These are phyloP conservation scores for Cossypha niveicapilla DNA, from an alignment of 2,797 vertebrate genomes.

Conservation along the genomic window DNA sequence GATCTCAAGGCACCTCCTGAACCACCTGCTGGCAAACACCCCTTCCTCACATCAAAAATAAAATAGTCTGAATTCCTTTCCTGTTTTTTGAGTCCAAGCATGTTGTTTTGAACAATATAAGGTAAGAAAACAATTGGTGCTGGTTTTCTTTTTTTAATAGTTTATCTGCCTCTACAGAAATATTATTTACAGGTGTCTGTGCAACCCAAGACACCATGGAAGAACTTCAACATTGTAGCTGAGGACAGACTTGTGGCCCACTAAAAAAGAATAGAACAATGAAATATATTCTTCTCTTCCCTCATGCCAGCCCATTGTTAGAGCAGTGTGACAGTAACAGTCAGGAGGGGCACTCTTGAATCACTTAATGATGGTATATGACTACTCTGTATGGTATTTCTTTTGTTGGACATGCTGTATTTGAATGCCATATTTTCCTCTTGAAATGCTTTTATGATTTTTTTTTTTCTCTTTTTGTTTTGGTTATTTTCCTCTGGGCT, in stretches of 20 bases:
- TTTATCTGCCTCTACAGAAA: background rate
- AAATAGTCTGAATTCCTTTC: background rate
- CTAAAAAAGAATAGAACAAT: background rate
- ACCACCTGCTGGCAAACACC: background rate
- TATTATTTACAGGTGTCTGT: background rate
- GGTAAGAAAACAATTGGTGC: background rate
- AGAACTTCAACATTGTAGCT: background rate
- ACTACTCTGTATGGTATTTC: constrained; percentile 50
- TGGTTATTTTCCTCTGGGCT: background rate
- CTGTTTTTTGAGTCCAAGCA: background rate
- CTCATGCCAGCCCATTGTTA: constrained; percentile 23
- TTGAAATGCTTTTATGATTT: background rate
- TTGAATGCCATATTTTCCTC: background rate
- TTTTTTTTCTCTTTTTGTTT: background rate
- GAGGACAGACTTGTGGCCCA: background rate
- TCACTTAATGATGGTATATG: constrained; percentile 35
- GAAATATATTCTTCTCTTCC: background rate
- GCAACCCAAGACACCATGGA: background rate
- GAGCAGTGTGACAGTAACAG: background rate
- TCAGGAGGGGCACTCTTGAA: constrained; percentile 31
- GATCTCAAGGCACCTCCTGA: background rate
- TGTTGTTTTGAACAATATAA: background rate
- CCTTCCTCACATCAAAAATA: background rate
- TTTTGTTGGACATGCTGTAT: constrained; percentile 37
- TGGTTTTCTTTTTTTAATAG: background rate